Evolutionary conservation across 2,888 invertebrate genomes (phyloP).

Genomic region (Drosophila cyrtoloma): DNA sequence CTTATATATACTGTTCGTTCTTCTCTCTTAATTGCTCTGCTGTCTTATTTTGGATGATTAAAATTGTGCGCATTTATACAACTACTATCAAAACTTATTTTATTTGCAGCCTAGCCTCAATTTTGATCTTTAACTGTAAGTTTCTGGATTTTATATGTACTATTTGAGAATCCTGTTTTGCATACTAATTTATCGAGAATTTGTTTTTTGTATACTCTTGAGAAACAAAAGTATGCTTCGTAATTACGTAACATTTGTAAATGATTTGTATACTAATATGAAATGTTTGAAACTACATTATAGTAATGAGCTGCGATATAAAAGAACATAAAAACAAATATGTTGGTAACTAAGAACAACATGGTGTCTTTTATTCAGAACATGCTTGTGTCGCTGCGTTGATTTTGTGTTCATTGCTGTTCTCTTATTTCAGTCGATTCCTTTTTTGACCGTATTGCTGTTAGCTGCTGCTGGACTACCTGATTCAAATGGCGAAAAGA

Average conservation of each 20-base stretch:
- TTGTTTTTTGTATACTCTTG: background rate
- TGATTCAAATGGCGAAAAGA: background rate
- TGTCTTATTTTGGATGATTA: conserved; percentile 18
- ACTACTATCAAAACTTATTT: background rate
- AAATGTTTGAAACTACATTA: background rate
- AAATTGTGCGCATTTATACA: conserved; percentile 15
- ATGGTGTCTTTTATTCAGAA: conserved; percentile 33
- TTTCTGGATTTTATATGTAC: background rate
- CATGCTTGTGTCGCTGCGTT: conserved; percentile 26
- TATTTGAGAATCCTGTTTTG: background rate
- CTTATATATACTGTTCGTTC: conserved; percentile 61
- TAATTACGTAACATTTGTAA: background rate
- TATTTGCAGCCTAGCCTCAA: background rate
- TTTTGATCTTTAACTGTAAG: background rate
- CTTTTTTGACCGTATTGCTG: background rate
- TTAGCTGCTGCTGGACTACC: background rate
- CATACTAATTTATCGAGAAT: background rate
- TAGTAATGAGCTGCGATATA: background rate
- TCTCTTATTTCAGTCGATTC: background rate
- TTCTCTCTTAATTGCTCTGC: conserved; percentile 66
- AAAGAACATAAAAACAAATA: background rate
- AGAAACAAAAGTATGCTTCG: background rate
- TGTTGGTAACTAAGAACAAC: background rate
- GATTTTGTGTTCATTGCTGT: conserved; percentile 13
- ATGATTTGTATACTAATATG: background rate